Percentiles rank a stretch among this genome's conserved stretches.
Evolutionary conservation across 1,140 invertebrate genomes (phyloP).

Genomic region (Pogonus chalceus): DNA sequence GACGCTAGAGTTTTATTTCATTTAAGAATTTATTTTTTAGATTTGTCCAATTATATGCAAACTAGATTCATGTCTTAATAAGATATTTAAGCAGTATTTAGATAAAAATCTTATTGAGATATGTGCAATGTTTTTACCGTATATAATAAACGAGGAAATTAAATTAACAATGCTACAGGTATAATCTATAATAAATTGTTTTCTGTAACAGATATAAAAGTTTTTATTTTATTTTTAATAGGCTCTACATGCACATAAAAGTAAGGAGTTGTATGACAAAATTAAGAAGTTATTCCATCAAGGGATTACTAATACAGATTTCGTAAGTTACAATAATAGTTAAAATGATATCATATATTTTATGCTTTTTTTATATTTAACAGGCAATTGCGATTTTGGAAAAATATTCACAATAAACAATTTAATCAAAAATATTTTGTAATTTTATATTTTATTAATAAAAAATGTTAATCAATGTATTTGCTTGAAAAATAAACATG

Average conservation of each 20-base stretch:
- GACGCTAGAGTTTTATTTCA: background rate
- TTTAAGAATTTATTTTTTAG: background rate
- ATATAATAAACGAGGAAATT: background rate
- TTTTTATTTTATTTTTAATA: background rate
- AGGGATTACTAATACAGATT: background rate
- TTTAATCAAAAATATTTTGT: too few species aligned
- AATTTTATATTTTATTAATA: too few species aligned
- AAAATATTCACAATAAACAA: too few species aligned
- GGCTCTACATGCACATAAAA: background rate
- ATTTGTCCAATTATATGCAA: background rate
- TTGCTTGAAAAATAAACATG: too few species aligned
- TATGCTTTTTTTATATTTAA: too few species aligned
- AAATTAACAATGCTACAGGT: background rate
- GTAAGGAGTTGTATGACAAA: background rate
- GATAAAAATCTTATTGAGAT: background rate
- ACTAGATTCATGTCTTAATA: background rate
- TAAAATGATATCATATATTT: too few species aligned
- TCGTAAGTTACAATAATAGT: background rate
- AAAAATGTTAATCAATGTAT: too few species aligned
- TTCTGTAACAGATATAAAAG: background rate
- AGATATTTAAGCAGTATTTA: background rate
- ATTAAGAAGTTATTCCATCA: background rate
- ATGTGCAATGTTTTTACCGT: background rate
- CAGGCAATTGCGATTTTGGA: too few species aligned
- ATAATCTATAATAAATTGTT: background rate